Evolutionary conservation across 2,113 vertebrate genomes (phyloP), one percentile per base, ranked within the genome.

Genomic region (Laterallus jamaicensis): DNA sequence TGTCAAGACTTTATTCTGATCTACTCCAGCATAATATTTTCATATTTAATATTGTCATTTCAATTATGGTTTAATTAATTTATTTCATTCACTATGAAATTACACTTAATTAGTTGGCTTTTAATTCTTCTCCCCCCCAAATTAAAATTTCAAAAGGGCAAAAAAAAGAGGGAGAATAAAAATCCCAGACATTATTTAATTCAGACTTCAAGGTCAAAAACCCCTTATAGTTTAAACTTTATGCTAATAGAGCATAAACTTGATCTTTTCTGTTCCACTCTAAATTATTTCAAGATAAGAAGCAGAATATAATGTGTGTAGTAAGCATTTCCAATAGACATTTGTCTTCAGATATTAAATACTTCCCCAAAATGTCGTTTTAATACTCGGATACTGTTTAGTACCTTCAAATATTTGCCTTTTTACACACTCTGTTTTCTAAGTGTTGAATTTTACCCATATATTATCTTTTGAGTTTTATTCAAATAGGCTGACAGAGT

Each of bases 51-150:
- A 94, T 96, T 97, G 96, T 97, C 93, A 98, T 97, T 98, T 98
- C 96, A 96, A 97, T 97, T 97, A 97, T 86, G 92, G 96, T 98
- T 98, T 97, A 97, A 97, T 98, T 98, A 98, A 98, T 98, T 98
- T 97, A 97, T 98, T 98, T 97, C 94, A 95, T 92, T 97, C 95
- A 92, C 82, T 96, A 92, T 84, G 70, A 93, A 95, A 97, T 97
- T 96, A 94, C 96, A 94, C 87, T 96, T 92, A 97, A 97, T 97
- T 95, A 96, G 91, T 93, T 86, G 84, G 93, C 93, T 97, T 97
- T 94, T 93, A 95, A 95, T 92, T 94, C 68, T 50, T 25, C 47
- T 40, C 9, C 0, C 7, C 86, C 75, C 88, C 96, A 93, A 91
- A 96, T 95, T 95, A 95, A 97, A 95, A 90, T 95, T 95, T 92